Conservation (phyloP, 2,888 invertebrate species). For the Polymixis flavicincta region DNA sequence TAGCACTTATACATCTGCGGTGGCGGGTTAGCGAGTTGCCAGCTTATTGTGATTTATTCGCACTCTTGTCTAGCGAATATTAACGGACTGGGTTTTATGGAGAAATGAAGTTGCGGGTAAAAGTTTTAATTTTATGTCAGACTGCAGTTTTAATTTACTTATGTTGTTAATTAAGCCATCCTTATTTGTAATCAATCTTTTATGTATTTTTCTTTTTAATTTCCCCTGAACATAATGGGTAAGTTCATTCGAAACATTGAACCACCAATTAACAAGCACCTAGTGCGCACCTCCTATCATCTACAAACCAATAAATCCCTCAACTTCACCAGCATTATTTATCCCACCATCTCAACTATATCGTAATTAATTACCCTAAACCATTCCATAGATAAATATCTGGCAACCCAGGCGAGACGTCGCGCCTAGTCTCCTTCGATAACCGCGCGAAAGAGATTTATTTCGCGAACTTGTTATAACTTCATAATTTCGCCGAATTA, state of each 20-base stretch:
- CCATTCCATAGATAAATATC: constrained; percentile 56
- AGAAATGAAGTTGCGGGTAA: constrained; percentile 36
- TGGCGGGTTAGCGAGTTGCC: constrained; percentile 74
- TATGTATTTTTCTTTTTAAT: neutral
- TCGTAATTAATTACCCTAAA: constrained; percentile 63
- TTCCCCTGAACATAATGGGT: neutral
- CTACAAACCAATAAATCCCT: constrained; percentile 21
- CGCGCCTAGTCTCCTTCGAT: constrained; percentile 76
- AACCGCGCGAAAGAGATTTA: constrained; percentile 87
- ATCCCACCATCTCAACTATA: constrained; percentile 37
- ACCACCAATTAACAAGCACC: neutral
- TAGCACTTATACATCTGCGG: constrained; percentile 82
- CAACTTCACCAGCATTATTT: constrained; percentile 26
- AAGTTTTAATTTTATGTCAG: constrained; percentile 31
- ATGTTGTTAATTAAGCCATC: neutral
- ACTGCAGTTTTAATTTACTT: constrained; percentile 7
- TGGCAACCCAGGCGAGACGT: constrained; percentile 77
- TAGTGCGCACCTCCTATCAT: neutral
- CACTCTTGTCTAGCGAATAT: constrained; percentile 62
- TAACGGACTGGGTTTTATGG: constrained; percentile 55
- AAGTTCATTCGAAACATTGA: neutral
- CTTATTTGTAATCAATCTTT: neutral
- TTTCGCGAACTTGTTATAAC: constrained; percentile 88
- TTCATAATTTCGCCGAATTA: constrained; percentile 87
- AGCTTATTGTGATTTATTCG: constrained; percentile 69